Base-by-base conservation (phyloP, 2,113 vertebrate genomes). In the Phocoena sinus region DNA sequence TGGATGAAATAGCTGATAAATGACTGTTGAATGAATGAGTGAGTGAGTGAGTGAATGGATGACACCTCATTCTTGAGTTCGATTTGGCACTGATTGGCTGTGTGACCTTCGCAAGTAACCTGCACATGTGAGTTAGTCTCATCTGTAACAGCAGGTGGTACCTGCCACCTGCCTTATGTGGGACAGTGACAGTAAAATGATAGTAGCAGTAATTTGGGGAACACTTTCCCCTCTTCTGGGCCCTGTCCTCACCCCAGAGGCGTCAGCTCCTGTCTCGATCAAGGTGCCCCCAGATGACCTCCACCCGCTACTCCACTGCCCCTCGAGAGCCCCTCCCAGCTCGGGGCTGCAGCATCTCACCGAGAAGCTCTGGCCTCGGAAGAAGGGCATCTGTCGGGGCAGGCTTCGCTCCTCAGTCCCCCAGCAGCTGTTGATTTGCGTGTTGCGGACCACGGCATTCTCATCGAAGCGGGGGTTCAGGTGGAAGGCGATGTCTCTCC, bases 401-500 rank as follows among this genome's bases (percentile, higher is more conserved):
- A 98, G 47, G 2, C 4, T 1, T 1, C 97, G 97, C 86, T 99
- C 98, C 97, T 99, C 99, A 0, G 15, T 0, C 0, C 98, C 99
- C 99, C 98, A 99, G 7, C 4, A 33, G 20, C 41, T 62, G 5
- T 87, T 74, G 70, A 98, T 71, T 67, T 91, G 86, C 31, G 95
- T 98, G 97, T 99, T 99, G 15, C 98, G 97, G 38, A 99, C 99
- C 93, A 99, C 98, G 0, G 12, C 0, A 0, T 98, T 98, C 95
- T 99, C 98, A 6, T 96, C 53, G 26, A 99, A 98, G 3, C 99
- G 98, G 6, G 99, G 98, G 80, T 99, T 99, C 89, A 99, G 95
- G 67, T 99, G 99, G 84, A 99, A 97, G 38, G 99, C 99, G 0
- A 98, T 97, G 56, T 98, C 98, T 18, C 44, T 92, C 11, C 79